Evolutionary conservation across 2,797 vertebrate genomes (phyloP).

Genomic region (Anomalospiza imberbis): DNA sequence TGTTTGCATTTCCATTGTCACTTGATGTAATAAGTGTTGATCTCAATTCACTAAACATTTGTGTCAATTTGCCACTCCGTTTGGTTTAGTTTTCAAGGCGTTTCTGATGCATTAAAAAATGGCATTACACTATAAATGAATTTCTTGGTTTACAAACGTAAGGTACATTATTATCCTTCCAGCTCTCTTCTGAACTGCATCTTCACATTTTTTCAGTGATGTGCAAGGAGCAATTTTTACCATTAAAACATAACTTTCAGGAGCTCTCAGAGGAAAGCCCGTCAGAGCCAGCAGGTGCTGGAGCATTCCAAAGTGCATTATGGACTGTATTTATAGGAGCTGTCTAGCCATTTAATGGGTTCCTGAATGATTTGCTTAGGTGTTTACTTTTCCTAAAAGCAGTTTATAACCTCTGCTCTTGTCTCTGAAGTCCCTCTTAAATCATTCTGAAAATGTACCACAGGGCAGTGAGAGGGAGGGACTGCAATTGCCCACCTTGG

Average conservation of each 20-base stretch:
- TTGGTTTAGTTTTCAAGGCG: slow-evolving; percentile 30
- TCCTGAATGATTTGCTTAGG: slow-evolving; percentile 49
- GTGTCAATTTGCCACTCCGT: slow-evolving; percentile 44
- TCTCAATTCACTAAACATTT: slow-evolving; percentile 53
- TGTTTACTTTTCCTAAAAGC: slow-evolving; percentile 52
- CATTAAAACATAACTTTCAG: slow-evolving; percentile 15
- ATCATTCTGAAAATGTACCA: slow-evolving; percentile 25
- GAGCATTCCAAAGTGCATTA: slow-evolving; percentile 13
- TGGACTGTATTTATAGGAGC: slow-evolving; percentile 40
- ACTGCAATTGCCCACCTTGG: background rate
- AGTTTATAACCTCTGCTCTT: slow-evolving; percentile 41
- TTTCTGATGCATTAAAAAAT: background rate
- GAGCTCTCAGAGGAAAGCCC: background rate
- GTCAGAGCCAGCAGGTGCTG: background rate
- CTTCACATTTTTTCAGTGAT: background rate
- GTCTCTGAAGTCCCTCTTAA: slow-evolving; percentile 35
- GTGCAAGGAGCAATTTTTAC: background rate
- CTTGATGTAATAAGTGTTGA: slow-evolving; percentile 48
- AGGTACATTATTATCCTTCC: background rate
- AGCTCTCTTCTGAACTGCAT: background rate
- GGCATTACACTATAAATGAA: slow-evolving; percentile 12
- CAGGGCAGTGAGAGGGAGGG: background rate
- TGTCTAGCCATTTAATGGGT: slow-evolving; percentile 27
- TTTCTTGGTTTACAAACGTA: background rate
- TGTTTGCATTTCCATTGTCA: slow-evolving; percentile 25